Conservation (phyloP, 2,113 vertebrate species). For the Paradisaea rubra region DNA sequence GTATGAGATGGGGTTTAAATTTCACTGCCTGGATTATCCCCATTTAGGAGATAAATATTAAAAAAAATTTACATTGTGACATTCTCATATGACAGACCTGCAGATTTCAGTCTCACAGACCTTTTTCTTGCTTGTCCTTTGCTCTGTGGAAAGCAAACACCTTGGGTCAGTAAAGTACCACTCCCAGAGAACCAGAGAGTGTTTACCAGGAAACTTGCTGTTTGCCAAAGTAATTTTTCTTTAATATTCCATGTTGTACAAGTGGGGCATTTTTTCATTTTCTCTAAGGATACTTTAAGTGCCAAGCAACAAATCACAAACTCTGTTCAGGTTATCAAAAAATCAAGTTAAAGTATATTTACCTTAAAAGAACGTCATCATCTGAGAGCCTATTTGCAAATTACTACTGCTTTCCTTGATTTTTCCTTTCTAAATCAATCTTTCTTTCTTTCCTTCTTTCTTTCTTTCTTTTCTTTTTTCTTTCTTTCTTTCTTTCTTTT, state of each 20-base stretch:
- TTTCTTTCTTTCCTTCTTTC: not conserved
- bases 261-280: not conserved
- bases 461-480: too few species aligned
- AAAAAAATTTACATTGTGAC: not conserved
- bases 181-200: not conserved
- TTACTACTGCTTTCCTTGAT: not conserved
- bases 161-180: not conserved
- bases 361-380: not conserved
- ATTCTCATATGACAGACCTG: not conserved
- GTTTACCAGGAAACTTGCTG: constrained; percentile 32
- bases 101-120: not conserved
- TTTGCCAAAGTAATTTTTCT: constrained; percentile 2
- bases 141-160: not conserved
- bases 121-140: not conserved
- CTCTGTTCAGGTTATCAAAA: not conserved
- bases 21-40: not conserved
- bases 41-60: not conserved
- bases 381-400: not conserved
- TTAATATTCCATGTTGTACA: not conserved
- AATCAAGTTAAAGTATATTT: not conserved
- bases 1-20: not conserved
- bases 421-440: not conserved
- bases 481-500: too few species aligned
- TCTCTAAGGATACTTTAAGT: not conserved
- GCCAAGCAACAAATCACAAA: not conserved